Evolutionary conservation across 2,113 vertebrate genomes (phyloP).

Genomic region (Malurus elegans): DNA sequence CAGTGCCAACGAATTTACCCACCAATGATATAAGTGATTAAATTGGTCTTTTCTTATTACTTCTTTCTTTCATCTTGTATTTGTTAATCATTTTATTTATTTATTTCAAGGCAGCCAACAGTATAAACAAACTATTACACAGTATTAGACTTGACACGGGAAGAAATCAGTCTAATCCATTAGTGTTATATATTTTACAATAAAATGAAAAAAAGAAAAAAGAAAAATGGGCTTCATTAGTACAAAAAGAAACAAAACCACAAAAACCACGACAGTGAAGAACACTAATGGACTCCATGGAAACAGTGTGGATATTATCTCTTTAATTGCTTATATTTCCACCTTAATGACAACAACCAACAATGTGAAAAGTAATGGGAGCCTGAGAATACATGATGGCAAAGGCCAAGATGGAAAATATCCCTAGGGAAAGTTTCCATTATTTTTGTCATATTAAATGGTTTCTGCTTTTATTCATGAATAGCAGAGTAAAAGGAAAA

Average conservation of each 20-base stretch:
- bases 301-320: slow-evolving; percentile 16
- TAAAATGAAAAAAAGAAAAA: slow-evolving; percentile 9
- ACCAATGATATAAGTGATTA: slow-evolving; percentile 41
- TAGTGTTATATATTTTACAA: background rate
- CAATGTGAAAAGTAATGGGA: background rate
- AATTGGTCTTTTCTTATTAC: background rate
- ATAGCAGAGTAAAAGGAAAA: background rate
- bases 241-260: background rate
- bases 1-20: slow-evolving; percentile 2
- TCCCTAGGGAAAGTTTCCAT: background rate
- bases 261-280: background rate
- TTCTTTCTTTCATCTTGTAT: background rate
- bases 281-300: background rate
- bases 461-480: slow-evolving; percentile 2
- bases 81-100: background rate
- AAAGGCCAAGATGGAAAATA: slow-evolving; percentile 26
- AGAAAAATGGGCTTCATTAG: background rate
- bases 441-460: slow-evolving; percentile 10
- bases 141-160: background rate
- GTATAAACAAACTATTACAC: slow-evolving; percentile 46
- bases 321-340: slow-evolving; percentile 30
- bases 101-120: background rate
- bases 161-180: slow-evolving; percentile 36
- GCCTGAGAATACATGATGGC: background rate
- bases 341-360: background rate